Base-by-base conservation (phyloP, 2,113 vertebrate species). In the Rhombomys opimus region DNA sequence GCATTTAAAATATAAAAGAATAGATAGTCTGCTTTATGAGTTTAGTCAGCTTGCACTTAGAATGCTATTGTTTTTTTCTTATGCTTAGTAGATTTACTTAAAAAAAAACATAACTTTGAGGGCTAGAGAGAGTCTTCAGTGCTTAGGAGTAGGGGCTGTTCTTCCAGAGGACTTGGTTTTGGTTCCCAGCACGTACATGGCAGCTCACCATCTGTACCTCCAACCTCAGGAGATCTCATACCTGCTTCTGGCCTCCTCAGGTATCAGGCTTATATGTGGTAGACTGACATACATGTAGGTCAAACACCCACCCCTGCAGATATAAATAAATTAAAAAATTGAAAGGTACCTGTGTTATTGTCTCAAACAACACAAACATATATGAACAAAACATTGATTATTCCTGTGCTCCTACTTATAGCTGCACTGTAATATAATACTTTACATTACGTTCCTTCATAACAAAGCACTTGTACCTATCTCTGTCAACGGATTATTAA, bases 1-100 rank as follows among this genome's bases (percentile, higher is more conserved):
- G 32, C 77, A 87, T 70, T 90, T 65, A 96, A 77, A 86, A 92
- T 89, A 89, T 11, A 86, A 81, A 32, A 68, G 63, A 57, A 90
- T 10, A 73, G 5, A 67, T 46, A 41, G 35, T 54, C 38, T 75
- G 27, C 32, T 88, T 93, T 75, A 77, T 88, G 0, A 94, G 94
- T 3, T 87, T 84, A 52, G 32, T 57, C 30, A 96, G 67, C 4
- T 92, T 35, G 63, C 8, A 2, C 84, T 61, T 95, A 59, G 93
- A 95, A 52, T 77, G 11, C n/a, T 91, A 23, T 57, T 18, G 12
- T 73, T 96, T 94, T 38, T 12, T 35, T 9, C 22, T 7, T 81
- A 23, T 76, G 52, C n/a, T 77, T 76, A 30, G 30, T 87, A 85
- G 7, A 87, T 63, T 84, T 85, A 46, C 46, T 90, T 94, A 54